Evolutionary conservation across 2,888 invertebrate species (phyloP).

Genomic region (Lampropteryx suffumata): DNA sequence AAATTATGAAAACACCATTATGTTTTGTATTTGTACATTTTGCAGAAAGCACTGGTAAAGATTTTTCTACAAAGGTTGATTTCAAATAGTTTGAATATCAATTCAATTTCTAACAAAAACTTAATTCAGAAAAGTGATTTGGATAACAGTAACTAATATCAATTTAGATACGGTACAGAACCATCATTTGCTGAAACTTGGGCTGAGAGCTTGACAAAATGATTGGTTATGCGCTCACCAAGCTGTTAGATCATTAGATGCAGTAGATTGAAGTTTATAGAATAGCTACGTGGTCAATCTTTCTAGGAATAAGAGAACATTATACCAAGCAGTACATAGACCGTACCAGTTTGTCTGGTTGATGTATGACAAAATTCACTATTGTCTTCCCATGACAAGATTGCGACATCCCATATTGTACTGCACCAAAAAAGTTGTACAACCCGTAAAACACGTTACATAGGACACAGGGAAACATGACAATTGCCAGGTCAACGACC

Average conservation of each 20-base stretch:
- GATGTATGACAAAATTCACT: neutral
- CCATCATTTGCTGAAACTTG: constrained; percentile 21
- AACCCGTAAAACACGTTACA: constrained; percentile 73
- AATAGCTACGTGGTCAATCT: constrained; percentile 14
- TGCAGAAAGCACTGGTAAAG: no score
- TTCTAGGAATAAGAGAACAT: neutral
- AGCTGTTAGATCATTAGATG: constrained; percentile 14
- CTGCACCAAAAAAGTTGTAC: constrained; percentile 55
- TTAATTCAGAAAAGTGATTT: constrained; percentile 4
- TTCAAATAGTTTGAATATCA: no score
- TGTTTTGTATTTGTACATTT: no score
- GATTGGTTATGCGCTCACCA: constrained; percentile 24
- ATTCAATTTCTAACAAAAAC: no score
- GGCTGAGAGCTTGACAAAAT: constrained; percentile 19
- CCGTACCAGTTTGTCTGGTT: no score
- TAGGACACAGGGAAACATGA: constrained; percentile 62
- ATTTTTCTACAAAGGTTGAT: no score
- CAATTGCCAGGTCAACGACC: constrained; percentile 72
- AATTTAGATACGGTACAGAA: constrained; percentile 20
- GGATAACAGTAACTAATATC: constrained; percentile 12
- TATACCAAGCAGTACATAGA: no score
- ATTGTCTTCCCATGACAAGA: neutral
- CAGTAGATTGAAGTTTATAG: constrained; percentile 18
- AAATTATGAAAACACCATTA: no score
- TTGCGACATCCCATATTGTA: constrained; percentile 50